Conservation (phyloP, 2,113 vertebrate species). For the Alligator mississippiensis region DNA sequence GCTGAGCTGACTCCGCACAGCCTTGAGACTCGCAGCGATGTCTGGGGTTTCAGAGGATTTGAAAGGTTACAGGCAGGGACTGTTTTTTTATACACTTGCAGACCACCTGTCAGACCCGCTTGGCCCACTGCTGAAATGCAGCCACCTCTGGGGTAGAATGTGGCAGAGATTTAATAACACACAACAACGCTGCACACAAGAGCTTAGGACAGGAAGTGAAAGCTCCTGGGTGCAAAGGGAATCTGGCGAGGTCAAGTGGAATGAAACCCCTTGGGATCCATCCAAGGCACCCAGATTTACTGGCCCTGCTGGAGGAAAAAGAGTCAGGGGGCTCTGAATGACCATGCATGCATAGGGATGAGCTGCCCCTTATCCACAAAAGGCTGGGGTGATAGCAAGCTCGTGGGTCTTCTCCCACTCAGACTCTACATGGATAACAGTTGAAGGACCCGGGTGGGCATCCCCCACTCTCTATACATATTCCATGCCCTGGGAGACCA, state of each 20-base stretch:
- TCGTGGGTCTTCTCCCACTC: too few species aligned
- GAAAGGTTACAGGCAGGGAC: not conserved
- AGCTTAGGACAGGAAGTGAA: not conserved
- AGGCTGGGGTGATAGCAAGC: too few species aligned
- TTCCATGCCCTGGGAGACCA: not conserved
- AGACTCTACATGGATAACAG: too few species aligned
- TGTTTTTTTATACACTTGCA: not conserved
- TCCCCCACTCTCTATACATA: not conserved
- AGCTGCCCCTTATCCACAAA: too few species aligned
- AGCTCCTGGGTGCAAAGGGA: not conserved
- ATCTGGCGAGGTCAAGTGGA: not conserved
- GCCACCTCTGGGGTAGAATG: rapidly evolving
- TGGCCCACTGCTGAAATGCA: rapidly evolving
- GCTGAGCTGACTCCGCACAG: not conserved
- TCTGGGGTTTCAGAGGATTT: not conserved
- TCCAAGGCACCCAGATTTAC: not conserved
- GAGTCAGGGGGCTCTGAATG: not conserved
- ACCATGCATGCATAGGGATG: not conserved
- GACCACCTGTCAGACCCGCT: not conserved
- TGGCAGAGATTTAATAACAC: not conserved
- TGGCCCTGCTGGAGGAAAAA: not conserved
- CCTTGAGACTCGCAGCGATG: not conserved
- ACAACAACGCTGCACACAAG: rapidly evolving
- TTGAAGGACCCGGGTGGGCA: not conserved
- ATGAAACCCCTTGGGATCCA: not conserved